These are phyloP conservation scores for Parnassius glacialis DNA, from an alignment of 2,888 invertebrate species.

Conservation along the genomic window DNA sequence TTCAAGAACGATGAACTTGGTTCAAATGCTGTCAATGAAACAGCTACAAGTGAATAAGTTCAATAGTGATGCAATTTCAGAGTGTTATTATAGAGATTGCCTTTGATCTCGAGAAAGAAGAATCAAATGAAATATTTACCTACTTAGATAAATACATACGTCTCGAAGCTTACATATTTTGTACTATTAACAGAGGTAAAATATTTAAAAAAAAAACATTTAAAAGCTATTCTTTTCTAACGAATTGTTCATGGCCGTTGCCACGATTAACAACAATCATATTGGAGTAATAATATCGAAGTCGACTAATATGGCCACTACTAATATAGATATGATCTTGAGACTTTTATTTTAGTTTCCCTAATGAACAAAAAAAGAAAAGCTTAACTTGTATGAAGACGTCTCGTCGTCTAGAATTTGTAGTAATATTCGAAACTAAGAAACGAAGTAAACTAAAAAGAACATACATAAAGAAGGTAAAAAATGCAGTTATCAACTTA, in stretches of 20 bases:
- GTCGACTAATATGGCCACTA: conserved; percentile 50
- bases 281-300: conserved; percentile 53
- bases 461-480: too few species aligned
- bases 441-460: too few species aligned
- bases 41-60: conserved; percentile 11
- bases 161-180: conserved; percentile 51
- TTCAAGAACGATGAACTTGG: conserved; percentile 15
- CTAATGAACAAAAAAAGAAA: conserved; percentile 1
- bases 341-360: conserved; percentile 22
- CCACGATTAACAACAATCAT: conserved; percentile 45
- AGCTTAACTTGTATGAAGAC: too few species aligned
- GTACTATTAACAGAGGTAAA: conserved; percentile 69
- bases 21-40: conserved; percentile 14
- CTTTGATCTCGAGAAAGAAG: neutral
- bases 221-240: conserved; percentile 48
- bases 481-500: too few species aligned
- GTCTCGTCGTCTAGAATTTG: too few species aligned
- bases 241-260: conserved; percentile 30
- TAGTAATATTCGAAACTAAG: too few species aligned
- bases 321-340: conserved; percentile 18
- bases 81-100: conserved; percentile 5
- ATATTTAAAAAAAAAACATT: conserved; percentile 48
- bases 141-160: conserved; percentile 25
- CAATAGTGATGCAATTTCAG: conserved; percentile 9
- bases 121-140: conserved; percentile 20